A percentile compares a stretch with the other conserved stretches of the same genome.
Conservation (phyloP, 2,888 invertebrate genomes). For the Ophioninae sp. region DNA sequence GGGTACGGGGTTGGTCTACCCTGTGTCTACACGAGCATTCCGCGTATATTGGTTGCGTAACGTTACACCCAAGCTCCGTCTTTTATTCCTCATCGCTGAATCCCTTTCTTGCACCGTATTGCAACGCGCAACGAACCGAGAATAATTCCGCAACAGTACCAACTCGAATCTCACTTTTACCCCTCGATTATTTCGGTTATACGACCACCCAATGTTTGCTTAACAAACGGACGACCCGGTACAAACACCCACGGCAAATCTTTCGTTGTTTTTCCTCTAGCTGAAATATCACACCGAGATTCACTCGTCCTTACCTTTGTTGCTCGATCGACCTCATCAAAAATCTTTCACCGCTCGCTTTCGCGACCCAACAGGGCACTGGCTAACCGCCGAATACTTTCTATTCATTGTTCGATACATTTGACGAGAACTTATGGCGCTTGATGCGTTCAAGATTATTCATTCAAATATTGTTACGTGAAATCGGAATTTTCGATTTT, state of each 20-base stretch:
- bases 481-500: too few species aligned
- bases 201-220: constrained; percentile 43
- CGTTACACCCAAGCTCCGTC: constrained; percentile 14
- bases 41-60: constrained; percentile 1
- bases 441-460: background rate
- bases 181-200: constrained; percentile 35
- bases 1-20: constrained; percentile 71
- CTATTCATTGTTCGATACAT: background rate
- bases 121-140: constrained; percentile 70
- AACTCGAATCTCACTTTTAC: constrained; percentile 21
- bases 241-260: constrained; percentile 11
- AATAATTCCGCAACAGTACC: constrained; percentile 49
- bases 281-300: constrained; percentile 33
- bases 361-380: too few species aligned
- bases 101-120: constrained; percentile 71
- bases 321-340: background rate
- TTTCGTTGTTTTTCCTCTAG: constrained; percentile 44
- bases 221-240: constrained; percentile 28
- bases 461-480: too few species aligned
- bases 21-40: constrained; percentile 38
- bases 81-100: constrained; percentile 50
- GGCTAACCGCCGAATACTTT: too few species aligned
- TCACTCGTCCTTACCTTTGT: background rate
- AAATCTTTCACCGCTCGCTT: background rate
- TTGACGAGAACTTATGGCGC: background rate